phyloP scores from a whole-genome alignment of 2,797 vertebrate species.

The Sebastes hubbsi region DNA sequence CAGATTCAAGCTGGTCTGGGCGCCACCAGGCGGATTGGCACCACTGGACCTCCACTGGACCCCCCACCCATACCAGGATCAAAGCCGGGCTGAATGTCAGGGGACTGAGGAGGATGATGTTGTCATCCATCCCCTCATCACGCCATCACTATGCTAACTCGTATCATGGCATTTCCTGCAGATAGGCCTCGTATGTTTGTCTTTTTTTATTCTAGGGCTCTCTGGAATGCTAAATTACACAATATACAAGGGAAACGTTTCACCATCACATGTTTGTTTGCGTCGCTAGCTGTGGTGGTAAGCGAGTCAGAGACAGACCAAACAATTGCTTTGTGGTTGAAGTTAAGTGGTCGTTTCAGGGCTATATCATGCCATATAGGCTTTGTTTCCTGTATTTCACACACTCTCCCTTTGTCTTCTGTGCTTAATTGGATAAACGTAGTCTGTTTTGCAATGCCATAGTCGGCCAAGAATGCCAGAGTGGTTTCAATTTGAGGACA shows the following conservation, averaged over 20 bases:
- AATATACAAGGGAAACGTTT: slow-evolving; percentile 53
- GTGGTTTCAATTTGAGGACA: slow-evolving; percentile 58
- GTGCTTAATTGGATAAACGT: slow-evolving; percentile 36
- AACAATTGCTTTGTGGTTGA: slow-evolving; percentile 50
- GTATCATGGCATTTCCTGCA: slow-evolving; percentile 73
- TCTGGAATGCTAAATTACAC: slow-evolving; percentile 62
- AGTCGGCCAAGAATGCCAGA: slow-evolving; percentile 38
- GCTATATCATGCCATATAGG: slow-evolving; percentile 16
- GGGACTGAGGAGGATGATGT: slow-evolving; percentile 43
- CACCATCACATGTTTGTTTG: slow-evolving; percentile 55
- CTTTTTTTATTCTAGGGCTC: slow-evolving; percentile 43
- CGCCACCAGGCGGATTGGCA: slow-evolving; percentile 32
- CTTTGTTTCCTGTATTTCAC: slow-evolving; percentile 44
- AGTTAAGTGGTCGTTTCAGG: slow-evolving; percentile 44
- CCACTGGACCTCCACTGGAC: slow-evolving; percentile 39
- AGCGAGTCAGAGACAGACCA: slow-evolving; percentile 30
- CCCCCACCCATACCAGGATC: slow-evolving; percentile 51
- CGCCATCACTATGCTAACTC: slow-evolving; percentile 43
- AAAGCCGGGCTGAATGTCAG: slow-evolving; percentile 57
- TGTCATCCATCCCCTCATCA: slow-evolving; percentile 48
- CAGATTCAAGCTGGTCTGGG: slow-evolving; percentile 26
- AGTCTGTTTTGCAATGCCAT: slow-evolving; percentile 40
- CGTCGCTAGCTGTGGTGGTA: slow-evolving; percentile 34
- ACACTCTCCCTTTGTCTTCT: slow-evolving; percentile 50
- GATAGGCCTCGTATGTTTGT: slow-evolving; percentile 76